Conservation (phyloP, 2,113 vertebrate genomes). For the Pelecanus crispus region DNA sequence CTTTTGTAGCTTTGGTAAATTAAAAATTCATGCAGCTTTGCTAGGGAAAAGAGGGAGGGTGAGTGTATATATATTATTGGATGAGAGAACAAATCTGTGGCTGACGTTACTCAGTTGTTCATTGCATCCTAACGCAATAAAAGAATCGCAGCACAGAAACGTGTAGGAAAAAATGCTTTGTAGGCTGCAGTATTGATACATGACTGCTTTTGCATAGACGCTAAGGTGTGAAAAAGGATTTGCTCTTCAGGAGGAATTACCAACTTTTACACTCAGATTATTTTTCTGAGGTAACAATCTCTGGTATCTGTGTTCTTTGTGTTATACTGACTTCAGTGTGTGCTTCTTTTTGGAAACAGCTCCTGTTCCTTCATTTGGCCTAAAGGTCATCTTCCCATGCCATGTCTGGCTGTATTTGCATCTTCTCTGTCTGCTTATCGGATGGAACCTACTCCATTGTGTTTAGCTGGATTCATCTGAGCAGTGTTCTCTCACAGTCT, state of each 20-base stretch:
- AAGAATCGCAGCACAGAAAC: not conserved
- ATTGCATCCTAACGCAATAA: not conserved
- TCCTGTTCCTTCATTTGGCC: not conserved
- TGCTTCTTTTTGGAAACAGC: not conserved
- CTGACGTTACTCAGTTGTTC: not conserved
- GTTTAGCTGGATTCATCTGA: not conserved
- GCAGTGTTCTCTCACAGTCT: not conserved
- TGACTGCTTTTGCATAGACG: not conserved
- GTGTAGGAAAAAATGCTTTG: accelerated
- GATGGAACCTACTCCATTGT: not conserved
- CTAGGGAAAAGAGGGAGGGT: not conserved
- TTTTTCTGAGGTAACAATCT: not conserved
- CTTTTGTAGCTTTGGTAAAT: not conserved
- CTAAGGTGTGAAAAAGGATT: not conserved
- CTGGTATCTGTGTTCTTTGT: not conserved
- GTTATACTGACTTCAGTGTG: not conserved
- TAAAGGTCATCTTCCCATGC: conserved; percentile 19
- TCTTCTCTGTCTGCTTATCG: not conserved
- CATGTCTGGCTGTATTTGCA: not conserved
- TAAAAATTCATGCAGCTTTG: not conserved
- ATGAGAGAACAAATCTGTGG: not conserved
- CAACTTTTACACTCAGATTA: not conserved
- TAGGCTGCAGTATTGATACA: not conserved
- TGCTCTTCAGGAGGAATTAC: not conserved
- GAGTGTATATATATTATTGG: not conserved